These are phyloP conservation scores for Carcharodon carcharias DNA, from an alignment of 2,797 vertebrate species.

Conservation along the genomic window DNA sequence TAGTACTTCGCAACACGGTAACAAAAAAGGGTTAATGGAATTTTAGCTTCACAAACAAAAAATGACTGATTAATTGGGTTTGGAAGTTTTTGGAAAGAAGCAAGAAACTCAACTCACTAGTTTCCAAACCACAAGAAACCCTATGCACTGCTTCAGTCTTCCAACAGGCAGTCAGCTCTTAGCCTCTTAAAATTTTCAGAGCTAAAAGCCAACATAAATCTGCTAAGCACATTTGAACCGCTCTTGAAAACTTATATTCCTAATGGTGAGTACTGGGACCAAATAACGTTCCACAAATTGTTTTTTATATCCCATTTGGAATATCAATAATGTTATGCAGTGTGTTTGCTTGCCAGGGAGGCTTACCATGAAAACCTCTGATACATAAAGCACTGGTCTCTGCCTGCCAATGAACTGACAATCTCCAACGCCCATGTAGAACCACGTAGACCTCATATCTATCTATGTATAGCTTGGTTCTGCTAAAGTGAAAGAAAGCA, in stretches of 20 bases:
- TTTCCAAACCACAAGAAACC: neutral
- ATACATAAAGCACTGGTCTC: neutral
- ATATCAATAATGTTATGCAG: conserved; percentile 12
- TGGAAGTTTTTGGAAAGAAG: conserved; percentile 11
- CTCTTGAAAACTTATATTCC: conserved; percentile 22
- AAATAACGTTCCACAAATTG: conserved; percentile 25
- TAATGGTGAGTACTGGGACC: conserved; percentile 33
- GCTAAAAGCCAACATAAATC: conserved; percentile 33
- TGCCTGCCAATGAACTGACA: neutral
- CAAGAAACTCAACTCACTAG: neutral
- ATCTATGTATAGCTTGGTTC: neutral
- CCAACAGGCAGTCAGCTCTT: conserved; percentile 16
- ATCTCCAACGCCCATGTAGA: neutral
- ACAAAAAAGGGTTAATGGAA: neutral
- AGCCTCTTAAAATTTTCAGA: conserved; percentile 25
- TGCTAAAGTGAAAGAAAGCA: neutral
- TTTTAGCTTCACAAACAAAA: neutral
- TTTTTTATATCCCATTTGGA: conserved; percentile 31
- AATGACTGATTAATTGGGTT: neutral
- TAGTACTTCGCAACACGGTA: neutral
- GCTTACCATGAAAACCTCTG: neutral
- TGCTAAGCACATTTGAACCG: conserved; percentile 33
- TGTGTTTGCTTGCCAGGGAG: neutral
- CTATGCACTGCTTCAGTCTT: neutral
- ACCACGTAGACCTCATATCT: neutral